Percentiles rank a stretch among this genome's conserved stretches.
These are phyloP conservation scores for Pristionchus mayeri DNA, from an alignment of 2,888 invertebrate genomes.

Conservation along the genomic window DNA sequence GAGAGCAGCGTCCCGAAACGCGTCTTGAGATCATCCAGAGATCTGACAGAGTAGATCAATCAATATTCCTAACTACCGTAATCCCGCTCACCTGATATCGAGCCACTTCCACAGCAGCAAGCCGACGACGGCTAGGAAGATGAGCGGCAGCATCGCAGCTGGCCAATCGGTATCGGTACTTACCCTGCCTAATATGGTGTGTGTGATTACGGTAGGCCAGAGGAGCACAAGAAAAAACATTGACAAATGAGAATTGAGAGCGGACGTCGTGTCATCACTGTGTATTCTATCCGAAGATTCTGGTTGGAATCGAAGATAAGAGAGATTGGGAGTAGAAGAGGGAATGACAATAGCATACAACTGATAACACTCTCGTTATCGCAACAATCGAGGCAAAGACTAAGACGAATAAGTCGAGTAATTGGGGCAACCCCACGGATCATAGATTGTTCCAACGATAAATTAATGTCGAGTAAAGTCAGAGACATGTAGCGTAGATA, in stretches of 20 bases:
- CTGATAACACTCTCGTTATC: conserved; percentile 26
- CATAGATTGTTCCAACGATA: too few relatives aligned
- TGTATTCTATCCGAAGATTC: conserved; percentile 15
- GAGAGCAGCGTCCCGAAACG: conserved; percentile 54
- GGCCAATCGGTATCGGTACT: not conserved
- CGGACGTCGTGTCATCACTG: not conserved
- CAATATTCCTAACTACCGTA: conserved; percentile 11
- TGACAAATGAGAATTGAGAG: not conserved
- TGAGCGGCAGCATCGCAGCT: not conserved
- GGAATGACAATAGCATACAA: not conserved
- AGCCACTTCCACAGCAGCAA: conserved; percentile 65
- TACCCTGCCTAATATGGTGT: conserved; percentile 21
- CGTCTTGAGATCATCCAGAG: conserved; percentile 58
- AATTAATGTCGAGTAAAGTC: too few relatives aligned
- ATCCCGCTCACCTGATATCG: conserved; percentile 54
- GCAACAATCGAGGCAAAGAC: not conserved
- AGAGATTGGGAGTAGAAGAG: not conserved
- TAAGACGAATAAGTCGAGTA: not conserved
- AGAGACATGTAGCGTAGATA: conserved; percentile 10
- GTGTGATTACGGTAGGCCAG: not conserved
- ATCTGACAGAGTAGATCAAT: conserved; percentile 50
- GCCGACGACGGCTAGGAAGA: conserved; percentile 13
- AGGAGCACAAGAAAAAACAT: not conserved
- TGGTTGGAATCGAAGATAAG: not conserved
- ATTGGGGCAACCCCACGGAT: too few relatives aligned